Base-by-base conservation (phyloP, 1,140 invertebrate species). In the Physella acuta region DNA sequence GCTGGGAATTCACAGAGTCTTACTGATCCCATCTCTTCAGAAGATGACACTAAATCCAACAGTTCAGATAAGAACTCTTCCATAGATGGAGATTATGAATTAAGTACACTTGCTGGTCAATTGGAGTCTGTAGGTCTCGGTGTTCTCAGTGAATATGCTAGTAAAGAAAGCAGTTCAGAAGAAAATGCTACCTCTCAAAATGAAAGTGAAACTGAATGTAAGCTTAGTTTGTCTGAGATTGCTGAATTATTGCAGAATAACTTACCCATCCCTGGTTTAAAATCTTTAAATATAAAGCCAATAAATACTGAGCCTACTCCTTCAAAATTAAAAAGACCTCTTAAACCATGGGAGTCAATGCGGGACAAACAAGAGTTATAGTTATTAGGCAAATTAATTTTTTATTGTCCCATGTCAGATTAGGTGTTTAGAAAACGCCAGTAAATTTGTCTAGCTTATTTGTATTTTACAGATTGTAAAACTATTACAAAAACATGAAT, bases 311-410 rank as follows among this genome's bases (percentile, higher is more conserved):
- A 14, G 3, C 62, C 62, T 51, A 65, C 62, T 24, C 62, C 62
- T 30, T 51, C 62, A 14, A 24, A 11, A 14, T 16, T 65, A 11
- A 37, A 1, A 51, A 49, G 62, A 16, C 49, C 4, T 14, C 28
- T 11, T 26, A 65, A 65, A 31, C 62, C 62, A 24, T 65, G 62
- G 62, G 39, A 65, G n/a, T n/a, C n/a, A n/a, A n/a, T n/a, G n/a
- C n/a, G n/a, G n/a, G n/a, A n/a, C n/a, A n/a, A n/a, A n/a, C n/a
- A n/a, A n/a, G n/a, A n/a, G n/a, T n/a, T n/a, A n/a, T n/a, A n/a
- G n/a, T n/a, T n/a, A n/a, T n/a, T n/a, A n/a, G n/a, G n/a, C n/a
- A n/a, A n/a, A n/a, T n/a, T n/a, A n/a, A n/a, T n/a, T n/a, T n/a
- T n/a, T n/a, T n/a, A n/a, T n/a, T n/a, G n/a, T n/a, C n/a, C n/a